These are phyloP conservation scores for Phodopus roborovskii DNA, from an alignment of 2,113 vertebrate species.

Conservation along the genomic window DNA sequence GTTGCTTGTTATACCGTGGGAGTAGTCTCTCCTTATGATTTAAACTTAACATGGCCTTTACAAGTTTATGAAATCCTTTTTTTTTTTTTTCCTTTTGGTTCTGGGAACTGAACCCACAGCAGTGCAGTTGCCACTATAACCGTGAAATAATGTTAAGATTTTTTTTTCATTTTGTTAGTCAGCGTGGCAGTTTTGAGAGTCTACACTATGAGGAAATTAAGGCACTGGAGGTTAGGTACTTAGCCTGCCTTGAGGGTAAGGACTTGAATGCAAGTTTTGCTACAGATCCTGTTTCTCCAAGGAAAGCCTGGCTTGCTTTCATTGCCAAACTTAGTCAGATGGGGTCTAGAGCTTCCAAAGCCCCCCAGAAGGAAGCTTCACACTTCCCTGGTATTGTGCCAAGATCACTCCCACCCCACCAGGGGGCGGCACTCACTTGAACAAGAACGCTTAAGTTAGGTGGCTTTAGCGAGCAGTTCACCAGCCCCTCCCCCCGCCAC, in stretches of 20 bases:
- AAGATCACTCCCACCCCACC: conserved; percentile 68
- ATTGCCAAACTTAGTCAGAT: conserved; percentile 21
- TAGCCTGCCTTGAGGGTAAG: not conserved
- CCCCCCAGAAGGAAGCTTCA: not conserved
- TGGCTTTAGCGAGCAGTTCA: conserved; percentile 58
- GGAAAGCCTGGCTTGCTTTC: not conserved
- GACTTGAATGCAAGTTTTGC: conserved; percentile 51
- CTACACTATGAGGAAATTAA: conserved; percentile 40
- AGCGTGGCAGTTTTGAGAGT: conserved; percentile 42
- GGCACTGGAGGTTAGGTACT: conserved; percentile 46
- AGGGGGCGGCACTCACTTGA: conserved; percentile 74
- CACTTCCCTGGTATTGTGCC: conserved; percentile 36
- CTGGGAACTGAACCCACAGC: not conserved
- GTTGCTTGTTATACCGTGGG: conserved; percentile 58
- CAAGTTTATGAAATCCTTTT: conserved; percentile 6
- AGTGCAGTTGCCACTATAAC: not conserved
- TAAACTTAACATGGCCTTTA: not conserved
- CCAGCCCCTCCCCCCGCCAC: not conserved
- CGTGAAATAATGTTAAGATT: not conserved
- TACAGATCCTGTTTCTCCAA: conserved; percentile 17
- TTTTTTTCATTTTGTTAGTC: conserved; percentile 61
- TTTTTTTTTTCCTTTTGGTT: not conserved
- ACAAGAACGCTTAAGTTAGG: conserved; percentile 56
- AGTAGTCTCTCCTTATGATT: conserved; percentile 58
- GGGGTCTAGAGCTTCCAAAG: not conserved